Conservation (phyloP, 2,113 vertebrate genomes). For the Pardalotus punctatus region DNA sequence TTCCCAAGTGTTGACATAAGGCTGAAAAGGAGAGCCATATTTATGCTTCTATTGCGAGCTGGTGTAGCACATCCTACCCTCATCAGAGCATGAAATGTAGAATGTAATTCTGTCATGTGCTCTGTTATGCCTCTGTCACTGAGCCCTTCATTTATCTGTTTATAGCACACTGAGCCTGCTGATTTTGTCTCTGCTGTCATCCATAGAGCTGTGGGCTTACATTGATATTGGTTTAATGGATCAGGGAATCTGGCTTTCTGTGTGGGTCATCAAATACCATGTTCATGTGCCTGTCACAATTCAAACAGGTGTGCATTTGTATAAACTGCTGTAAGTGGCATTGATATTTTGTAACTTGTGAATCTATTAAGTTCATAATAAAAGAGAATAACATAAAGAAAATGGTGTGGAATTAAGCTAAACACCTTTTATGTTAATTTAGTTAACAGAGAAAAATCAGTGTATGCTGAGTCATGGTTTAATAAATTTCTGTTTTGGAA, state of each 20-base stretch:
- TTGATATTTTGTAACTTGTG: neutral
- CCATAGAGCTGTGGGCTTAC: neutral
- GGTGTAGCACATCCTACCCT: neutral
- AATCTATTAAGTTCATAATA: neutral
- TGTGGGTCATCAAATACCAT: neutral
- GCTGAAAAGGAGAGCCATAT: neutral
- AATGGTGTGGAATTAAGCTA: neutral
- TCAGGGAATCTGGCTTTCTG: neutral
- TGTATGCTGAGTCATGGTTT: neutral
- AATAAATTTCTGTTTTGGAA: neutral
- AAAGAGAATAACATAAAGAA: neutral
- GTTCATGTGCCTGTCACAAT: neutral
- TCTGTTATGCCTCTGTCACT: neutral
- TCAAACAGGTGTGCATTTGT: neutral
- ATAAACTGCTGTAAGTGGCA: neutral
- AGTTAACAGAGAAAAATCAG: neutral
- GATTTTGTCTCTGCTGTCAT: neutral
- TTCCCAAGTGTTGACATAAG: neutral
- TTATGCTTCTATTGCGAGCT: neutral
- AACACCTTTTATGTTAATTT: neutral
- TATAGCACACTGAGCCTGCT: neutral
- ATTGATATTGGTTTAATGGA: neutral
- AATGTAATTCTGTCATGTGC: neutral
- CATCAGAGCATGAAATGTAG: neutral
- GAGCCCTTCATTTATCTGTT: neutral